A percentile compares a stretch with the other conserved stretches of the same genome.
Conservation (phyloP, 2,797 vertebrate genomes). For the Channallabes apus region DNA sequence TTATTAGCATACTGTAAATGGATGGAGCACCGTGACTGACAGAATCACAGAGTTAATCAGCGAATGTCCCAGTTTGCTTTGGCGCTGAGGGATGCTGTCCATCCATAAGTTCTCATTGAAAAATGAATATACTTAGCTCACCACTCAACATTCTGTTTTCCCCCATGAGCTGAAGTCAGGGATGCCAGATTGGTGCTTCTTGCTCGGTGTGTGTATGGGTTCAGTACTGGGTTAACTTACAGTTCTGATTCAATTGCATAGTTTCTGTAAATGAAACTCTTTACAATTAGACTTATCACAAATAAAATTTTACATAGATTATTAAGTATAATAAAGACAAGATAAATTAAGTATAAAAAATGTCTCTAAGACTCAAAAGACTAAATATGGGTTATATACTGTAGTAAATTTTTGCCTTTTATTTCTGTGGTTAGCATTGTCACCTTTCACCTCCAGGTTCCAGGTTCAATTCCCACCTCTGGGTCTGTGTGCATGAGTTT, state of each 20-base stretch:
- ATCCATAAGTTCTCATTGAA: not conserved
- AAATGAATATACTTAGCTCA: not conserved
- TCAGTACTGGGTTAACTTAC: not conserved
- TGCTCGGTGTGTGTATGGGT: not conserved
- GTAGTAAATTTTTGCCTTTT: not conserved
- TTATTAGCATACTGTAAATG: not conserved
- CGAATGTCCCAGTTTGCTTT: not conserved
- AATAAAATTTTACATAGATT: not conserved
- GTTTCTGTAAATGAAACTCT: not conserved
- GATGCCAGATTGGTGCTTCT: constrained; percentile 17
- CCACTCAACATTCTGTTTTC: not conserved
- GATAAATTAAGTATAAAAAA: constrained; percentile 1
- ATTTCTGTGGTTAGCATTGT: not conserved
- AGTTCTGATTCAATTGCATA: not conserved
- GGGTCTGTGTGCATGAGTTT: too few species aligned
- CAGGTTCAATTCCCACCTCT: too few species aligned
- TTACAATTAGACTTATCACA: not conserved
- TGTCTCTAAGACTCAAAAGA: not conserved
- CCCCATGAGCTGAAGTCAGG: not conserved
- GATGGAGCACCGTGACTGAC: not conserved
- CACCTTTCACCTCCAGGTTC: too few species aligned
- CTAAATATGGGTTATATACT: not conserved
- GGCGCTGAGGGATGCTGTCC: not conserved
- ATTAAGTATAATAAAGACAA: too few species aligned
- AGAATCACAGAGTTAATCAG: constrained; percentile 28